Conservation (phyloP, 2,113 vertebrate genomes). For the Xiphophorus couchianus region DNA sequence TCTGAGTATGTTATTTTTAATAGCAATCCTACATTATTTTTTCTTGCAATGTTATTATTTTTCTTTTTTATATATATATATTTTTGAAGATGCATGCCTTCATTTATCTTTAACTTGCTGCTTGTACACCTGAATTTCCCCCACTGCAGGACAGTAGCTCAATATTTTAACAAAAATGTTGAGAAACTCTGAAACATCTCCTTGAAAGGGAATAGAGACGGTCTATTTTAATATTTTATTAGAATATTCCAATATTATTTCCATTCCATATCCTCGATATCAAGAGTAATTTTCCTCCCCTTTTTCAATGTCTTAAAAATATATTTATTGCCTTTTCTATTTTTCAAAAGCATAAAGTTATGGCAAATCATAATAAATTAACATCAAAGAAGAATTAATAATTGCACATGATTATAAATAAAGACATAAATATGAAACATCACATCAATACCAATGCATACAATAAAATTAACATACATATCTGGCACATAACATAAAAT, state of each 20-base stretch:
- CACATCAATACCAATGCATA: slow-evolving; percentile 21
- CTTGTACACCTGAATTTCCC: too few species aligned
- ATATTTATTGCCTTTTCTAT: slow-evolving; percentile 54
- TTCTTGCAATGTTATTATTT: too few species aligned
- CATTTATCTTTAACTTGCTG: too few species aligned
- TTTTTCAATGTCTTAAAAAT: slow-evolving; percentile 69
- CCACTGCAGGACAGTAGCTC: background rate
- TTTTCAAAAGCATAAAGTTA: slow-evolving; percentile 44
- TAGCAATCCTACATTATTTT: too few species aligned
- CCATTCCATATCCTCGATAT: background rate
- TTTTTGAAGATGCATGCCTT: too few species aligned
- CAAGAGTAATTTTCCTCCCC: slow-evolving; percentile 2
- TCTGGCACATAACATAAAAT: background rate
- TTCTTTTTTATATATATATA: too few species aligned
- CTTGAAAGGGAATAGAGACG: background rate
- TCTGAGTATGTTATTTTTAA: too few species aligned
- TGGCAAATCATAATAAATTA: slow-evolving; percentile 69
- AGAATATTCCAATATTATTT: background rate
- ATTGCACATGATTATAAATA: slow-evolving; percentile 73
- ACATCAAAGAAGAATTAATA: slow-evolving; percentile 41
- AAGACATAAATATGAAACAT: slow-evolving; percentile 71
- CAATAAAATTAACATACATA: slow-evolving; percentile 61
- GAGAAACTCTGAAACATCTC: background rate
- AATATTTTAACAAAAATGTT: background rate
- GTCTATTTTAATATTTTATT: background rate